phyloP scores from a whole-genome alignment of 2,797 vertebrate genomes.

The Pteropus rufus region DNA sequence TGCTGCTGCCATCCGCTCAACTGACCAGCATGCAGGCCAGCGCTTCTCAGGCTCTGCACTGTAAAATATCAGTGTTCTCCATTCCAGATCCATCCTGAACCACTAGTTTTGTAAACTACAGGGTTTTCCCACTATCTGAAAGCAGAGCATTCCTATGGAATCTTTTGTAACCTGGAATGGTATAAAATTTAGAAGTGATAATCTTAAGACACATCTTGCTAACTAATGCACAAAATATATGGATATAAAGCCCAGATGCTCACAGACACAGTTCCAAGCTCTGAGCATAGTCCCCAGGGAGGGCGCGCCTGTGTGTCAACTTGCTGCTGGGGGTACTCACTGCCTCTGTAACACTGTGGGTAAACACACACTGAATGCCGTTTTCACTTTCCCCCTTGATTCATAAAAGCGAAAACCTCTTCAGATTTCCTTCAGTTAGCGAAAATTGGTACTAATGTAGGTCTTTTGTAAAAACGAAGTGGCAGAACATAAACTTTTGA shows the following conservation, averaged over 20 bases:
- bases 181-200: background rate
- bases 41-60: accelerated
- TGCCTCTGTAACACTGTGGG: background rate
- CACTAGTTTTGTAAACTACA: background rate
- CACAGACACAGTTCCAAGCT: background rate
- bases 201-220: too few species aligned
- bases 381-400: background rate
- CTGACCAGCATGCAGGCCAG: background rate
- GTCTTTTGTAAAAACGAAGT: background rate
- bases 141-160: background rate
- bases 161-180: background rate
- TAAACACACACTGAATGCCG: background rate
- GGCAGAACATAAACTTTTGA: background rate
- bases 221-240: background rate
- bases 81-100: background rate
- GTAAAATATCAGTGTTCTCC: background rate
- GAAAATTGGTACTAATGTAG: background rate
- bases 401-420: background rate
- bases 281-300: background rate
- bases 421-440: background rate
- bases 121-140: background rate
- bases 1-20: background rate
- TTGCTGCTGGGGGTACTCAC: background rate
- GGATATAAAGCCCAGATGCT: background rate
- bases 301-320: too few species aligned